phyloP scores from a whole-genome alignment of 2,797 vertebrate genomes.

The Eospalax fontanierii region DNA sequence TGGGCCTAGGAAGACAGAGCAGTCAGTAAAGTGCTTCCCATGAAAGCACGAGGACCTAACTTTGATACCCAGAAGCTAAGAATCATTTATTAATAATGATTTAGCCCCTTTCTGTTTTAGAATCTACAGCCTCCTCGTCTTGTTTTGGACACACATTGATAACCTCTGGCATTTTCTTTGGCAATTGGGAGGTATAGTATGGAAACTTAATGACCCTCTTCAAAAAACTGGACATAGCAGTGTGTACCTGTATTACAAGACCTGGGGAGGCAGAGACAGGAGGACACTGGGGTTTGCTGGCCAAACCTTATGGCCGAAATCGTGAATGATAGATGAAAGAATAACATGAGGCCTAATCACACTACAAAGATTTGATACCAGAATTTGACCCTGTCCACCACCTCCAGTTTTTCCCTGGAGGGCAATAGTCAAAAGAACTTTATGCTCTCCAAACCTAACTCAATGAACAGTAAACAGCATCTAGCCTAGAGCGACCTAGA shows the following conservation, averaged over 20 bases:
- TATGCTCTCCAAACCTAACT: constrained; percentile 3
- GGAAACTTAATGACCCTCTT: too few species aligned
- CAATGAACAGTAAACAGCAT: background rate
- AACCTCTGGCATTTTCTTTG: too few species aligned
- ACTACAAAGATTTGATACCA: background rate
- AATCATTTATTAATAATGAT: too few species aligned
- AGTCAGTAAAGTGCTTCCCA: background rate
- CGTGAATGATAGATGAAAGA: background rate
- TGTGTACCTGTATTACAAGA: background rate
- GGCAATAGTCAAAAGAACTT: background rate
- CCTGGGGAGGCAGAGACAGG: background rate
- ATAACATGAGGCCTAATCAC: background rate
- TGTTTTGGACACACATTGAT: too few species aligned
- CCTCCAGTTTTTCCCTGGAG: background rate
- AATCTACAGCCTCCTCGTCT: too few species aligned
- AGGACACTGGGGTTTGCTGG: background rate
- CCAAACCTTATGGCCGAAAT: background rate
- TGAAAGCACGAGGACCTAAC: background rate
- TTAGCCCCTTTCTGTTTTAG: too few species aligned
- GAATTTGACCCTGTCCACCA: background rate
- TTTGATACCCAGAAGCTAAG: background rate
- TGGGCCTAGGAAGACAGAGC: background rate
- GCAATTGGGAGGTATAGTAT: too few species aligned
- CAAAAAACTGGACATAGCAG: background rate
- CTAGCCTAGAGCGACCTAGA: background rate